phyloP scores from a whole-genome alignment of 1,140 invertebrate genomes.

The Apis dorsata region DNA sequence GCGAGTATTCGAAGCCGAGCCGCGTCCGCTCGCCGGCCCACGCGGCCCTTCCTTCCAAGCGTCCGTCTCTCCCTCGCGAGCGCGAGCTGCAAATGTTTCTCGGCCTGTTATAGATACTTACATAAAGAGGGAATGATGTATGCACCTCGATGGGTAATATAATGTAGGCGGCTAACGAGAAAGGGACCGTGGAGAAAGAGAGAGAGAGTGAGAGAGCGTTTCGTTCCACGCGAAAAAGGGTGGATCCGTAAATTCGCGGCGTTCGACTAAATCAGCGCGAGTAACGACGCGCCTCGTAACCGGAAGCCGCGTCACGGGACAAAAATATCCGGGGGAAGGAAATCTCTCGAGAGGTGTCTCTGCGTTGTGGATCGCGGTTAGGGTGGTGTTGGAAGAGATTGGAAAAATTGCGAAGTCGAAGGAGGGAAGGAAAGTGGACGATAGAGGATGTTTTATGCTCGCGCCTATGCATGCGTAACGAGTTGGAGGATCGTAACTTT shows the following conservation, averaged over 20 bases:
- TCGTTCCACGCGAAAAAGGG: slow-evolving; percentile 61
- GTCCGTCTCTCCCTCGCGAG: slow-evolving; percentile 38
- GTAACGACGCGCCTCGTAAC: slow-evolving; percentile 54
- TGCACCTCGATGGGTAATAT: slow-evolving; percentile 77
- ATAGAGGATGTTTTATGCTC: slow-evolving; percentile 59
- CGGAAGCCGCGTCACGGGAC: slow-evolving; percentile 33
- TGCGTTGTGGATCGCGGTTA: background rate
- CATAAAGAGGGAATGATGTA: slow-evolving; percentile 77
- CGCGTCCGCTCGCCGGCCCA: slow-evolving; percentile 56
- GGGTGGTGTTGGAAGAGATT: background rate
- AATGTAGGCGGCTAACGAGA: slow-evolving; percentile 79
- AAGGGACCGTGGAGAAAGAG: slow-evolving; percentile 55
- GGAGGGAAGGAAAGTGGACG: background rate
- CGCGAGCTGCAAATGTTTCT: slow-evolving; percentile 76
- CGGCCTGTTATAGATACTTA: slow-evolving; percentile 77
- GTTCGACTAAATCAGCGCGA: slow-evolving; percentile 68
- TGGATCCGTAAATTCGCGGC: slow-evolving; percentile 73
- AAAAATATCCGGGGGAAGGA: slow-evolving; percentile 1
- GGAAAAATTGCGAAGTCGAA: background rate
- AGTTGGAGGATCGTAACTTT: slow-evolving; percentile 66
- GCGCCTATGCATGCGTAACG: slow-evolving; percentile 72
- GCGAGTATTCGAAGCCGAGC: slow-evolving; percentile 49
- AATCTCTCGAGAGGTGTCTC: background rate
- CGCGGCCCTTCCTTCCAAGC: slow-evolving; percentile 56
- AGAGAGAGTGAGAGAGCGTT: background rate